These are phyloP conservation scores for Brachionus manjavacas DNA, from an alignment of 1,140 invertebrate genomes.

Conservation along the genomic window DNA sequence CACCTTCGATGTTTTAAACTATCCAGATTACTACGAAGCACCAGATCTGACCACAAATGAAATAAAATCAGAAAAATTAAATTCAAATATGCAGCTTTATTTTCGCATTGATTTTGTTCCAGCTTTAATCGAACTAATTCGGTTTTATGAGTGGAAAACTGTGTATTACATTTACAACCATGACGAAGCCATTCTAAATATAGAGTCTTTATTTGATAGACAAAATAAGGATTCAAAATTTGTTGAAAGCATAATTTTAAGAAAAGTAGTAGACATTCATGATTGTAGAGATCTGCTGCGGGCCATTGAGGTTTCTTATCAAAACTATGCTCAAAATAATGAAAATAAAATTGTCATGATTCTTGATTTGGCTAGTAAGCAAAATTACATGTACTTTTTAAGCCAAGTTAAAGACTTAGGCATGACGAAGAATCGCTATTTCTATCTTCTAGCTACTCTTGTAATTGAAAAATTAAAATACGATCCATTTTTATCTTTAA, in stretches of 20 bases:
- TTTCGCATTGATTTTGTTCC: background rate
- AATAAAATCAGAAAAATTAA: background rate
- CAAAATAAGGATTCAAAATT: constrained; percentile 13
- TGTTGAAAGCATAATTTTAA: background rate
- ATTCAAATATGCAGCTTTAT: background rate
- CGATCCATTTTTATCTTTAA: background rate
- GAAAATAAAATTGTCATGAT: constrained; percentile 14
- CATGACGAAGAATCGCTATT: constrained; percentile 27
- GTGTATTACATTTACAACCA: constrained; percentile 30
- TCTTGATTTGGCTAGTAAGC: background rate
- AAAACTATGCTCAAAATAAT: background rate
- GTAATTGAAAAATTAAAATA: background rate
- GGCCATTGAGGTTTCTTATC: constrained; percentile 5
- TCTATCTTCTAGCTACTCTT: constrained; percentile 12
- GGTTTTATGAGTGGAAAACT: constrained; percentile 17
- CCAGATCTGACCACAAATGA: background rate
- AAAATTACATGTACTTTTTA: constrained; percentile 33
- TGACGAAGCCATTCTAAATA: background rate
- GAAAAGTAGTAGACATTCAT: constrained; percentile 5
- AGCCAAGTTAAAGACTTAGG: constrained; percentile 31
- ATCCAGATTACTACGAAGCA: constrained; percentile 20
- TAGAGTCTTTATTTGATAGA: constrained; percentile 7
- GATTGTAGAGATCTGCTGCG: constrained; percentile 38
- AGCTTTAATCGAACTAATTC: constrained; percentile 2
- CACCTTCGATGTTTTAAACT: background rate